Conservation (phyloP, 2,797 vertebrate species). For the Lophotriccus pileatus region DNA sequence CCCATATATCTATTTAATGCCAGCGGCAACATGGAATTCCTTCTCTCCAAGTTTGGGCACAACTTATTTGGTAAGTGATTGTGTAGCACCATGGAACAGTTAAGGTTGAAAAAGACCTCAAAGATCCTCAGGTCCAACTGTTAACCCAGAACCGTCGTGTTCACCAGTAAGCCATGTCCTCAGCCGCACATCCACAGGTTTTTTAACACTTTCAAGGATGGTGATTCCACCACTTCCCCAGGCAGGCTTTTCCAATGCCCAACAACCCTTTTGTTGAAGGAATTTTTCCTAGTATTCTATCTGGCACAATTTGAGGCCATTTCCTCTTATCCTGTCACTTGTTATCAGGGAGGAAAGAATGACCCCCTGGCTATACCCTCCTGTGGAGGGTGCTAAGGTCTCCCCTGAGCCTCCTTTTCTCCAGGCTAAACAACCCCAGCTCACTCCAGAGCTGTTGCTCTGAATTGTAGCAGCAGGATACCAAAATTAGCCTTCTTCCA, state of each 20-base stretch:
- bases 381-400: neutral
- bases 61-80: neutral
- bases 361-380: neutral
- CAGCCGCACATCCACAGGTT: neutral
- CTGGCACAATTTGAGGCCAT: neutral
- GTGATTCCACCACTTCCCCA: neutral
- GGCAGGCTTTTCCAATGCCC: neutral
- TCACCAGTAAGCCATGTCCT: neutral
- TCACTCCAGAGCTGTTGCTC: neutral
- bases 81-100: neutral
- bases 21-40: neutral
- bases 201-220: neutral
- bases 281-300: neutral
- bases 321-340: neutral
- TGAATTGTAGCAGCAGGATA: neutral
- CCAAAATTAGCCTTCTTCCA: neutral
- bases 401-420: neutral
- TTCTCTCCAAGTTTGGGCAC: neutral
- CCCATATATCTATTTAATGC: neutral
- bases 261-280: neutral
- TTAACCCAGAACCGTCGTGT: neutral
- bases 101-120: neutral
- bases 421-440: neutral
- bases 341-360: neutral
- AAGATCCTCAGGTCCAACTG: neutral